These are phyloP conservation scores for Listronotus bonariensis DNA, from an alignment of 1,140 invertebrate genomes.

Conservation along the genomic window DNA sequence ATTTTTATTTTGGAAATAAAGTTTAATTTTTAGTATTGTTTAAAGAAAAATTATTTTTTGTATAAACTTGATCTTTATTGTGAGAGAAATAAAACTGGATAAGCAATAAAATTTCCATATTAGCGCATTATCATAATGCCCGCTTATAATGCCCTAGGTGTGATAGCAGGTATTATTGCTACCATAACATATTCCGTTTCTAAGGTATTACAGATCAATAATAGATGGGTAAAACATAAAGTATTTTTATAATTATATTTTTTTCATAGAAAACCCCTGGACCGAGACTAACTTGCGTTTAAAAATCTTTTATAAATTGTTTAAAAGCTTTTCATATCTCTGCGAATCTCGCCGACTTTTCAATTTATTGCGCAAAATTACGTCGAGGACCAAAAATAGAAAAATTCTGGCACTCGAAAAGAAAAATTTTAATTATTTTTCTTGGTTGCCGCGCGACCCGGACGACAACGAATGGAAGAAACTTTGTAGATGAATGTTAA, in stretches of 20 bases:
- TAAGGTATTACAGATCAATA: no score
- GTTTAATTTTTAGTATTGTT: no score
- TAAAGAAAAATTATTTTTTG: no score
- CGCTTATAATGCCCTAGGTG: no score
- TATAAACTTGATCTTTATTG: no score
- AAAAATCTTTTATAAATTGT: conserved; percentile 27
- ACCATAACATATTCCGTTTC: no score
- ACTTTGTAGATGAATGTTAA: conserved; percentile 41
- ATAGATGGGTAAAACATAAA: no score
- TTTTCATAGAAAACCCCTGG: conserved; percentile 11
- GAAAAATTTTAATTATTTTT: conserved; percentile 32
- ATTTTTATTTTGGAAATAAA: no score
- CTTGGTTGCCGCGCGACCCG: background rate
- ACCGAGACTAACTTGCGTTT: conserved; percentile 19
- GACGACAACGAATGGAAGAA: conserved; percentile 25
- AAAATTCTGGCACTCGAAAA: conserved; percentile 17
- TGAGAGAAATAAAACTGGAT: no score
- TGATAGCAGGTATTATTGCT: no score
- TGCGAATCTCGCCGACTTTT: conserved; percentile 24
- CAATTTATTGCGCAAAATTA: conserved; percentile 28
- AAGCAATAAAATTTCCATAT: no score
- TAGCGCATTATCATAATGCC: no score
- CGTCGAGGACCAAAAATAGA: conserved; percentile 25
- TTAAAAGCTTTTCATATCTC: conserved; percentile 29
- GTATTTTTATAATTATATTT: conserved; percentile 16